These are phyloP conservation scores for Anthophora plumipes DNA, from an alignment of 2,888 invertebrate genomes.

Conservation along the genomic window DNA sequence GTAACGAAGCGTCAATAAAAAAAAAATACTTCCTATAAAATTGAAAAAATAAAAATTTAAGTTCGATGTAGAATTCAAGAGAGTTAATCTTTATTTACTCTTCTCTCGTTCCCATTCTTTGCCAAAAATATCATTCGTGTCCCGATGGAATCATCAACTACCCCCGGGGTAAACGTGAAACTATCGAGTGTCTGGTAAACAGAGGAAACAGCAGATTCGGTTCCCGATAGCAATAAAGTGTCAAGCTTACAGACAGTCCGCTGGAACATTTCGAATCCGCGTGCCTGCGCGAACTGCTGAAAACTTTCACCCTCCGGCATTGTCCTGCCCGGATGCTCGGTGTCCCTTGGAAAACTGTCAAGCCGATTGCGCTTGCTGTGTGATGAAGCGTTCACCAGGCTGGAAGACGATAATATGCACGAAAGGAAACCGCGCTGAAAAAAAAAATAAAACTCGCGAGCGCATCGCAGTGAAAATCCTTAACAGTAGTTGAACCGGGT, in stretches of 20 bases:
- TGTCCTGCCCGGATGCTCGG: conserved; percentile 51
- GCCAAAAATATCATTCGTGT: neutral
- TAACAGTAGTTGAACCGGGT: neutral
- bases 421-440: conserved; percentile 34
- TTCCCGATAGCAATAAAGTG: conserved; percentile 74
- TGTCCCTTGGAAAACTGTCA: conserved; percentile 57
- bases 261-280: conserved; percentile 58
- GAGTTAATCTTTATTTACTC: neutral
- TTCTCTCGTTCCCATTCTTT: neutral
- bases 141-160: conserved; percentile 18
- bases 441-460: conserved; percentile 16
- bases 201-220: conserved; percentile 60
- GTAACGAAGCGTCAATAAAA: no score
- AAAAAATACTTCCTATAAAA: no score
- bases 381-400: conserved; percentile 36
- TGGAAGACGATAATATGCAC: conserved; percentile 55
- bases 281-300: conserved; percentile 43
- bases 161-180: conserved; percentile 8
- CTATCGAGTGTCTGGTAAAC: conserved; percentile 38
- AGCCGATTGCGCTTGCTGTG: conserved; percentile 41
- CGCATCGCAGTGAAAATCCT: conserved; percentile 5
- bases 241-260: conserved; percentile 62
- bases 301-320: conserved; percentile 62
- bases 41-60: no score
- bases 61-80: no score